Percentiles rank a stretch among this genome's conserved stretches.
Conservation (phyloP, 2,888 invertebrate species). For the Apodemia hepburni region DNA sequence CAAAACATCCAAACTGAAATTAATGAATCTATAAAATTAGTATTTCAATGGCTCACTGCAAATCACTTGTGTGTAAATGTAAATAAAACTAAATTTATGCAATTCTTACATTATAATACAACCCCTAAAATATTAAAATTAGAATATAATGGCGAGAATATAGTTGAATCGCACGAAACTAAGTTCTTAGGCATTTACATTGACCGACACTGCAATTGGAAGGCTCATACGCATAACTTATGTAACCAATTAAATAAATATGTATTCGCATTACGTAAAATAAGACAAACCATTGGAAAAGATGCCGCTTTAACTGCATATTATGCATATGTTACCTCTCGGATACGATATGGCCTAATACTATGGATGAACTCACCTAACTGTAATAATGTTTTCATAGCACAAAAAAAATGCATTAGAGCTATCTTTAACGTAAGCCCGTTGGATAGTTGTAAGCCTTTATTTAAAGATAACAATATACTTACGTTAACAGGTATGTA, state of each 20-base stretch:
- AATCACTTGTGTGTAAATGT: neutral
- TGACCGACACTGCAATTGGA: neutral
- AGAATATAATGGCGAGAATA: neutral
- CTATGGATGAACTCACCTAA: slow-evolving; percentile 4
- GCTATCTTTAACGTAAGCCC: neutral
- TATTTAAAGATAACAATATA: neutral
- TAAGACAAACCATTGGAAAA: neutral
- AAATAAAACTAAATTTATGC: neutral
- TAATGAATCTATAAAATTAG: neutral
- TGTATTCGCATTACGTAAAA: neutral
- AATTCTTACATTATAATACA: neutral
- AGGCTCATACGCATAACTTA: neutral
- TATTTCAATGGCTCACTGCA: neutral
- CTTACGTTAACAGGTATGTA: neutral
- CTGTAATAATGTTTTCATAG: neutral
- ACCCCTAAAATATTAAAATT: neutral
- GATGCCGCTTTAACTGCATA: neutral
- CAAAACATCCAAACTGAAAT: neutral
- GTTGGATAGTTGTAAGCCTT: neutral
- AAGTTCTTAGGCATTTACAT: neutral
- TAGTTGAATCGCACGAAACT: neutral
- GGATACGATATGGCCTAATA: neutral
- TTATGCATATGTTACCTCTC: slow-evolving; percentile 3
- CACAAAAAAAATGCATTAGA: neutral
- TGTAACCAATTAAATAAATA: neutral